Evolutionary conservation across 2,888 invertebrate species (phyloP).

Genomic region (Mesorhabditis spiculigera): DNA sequence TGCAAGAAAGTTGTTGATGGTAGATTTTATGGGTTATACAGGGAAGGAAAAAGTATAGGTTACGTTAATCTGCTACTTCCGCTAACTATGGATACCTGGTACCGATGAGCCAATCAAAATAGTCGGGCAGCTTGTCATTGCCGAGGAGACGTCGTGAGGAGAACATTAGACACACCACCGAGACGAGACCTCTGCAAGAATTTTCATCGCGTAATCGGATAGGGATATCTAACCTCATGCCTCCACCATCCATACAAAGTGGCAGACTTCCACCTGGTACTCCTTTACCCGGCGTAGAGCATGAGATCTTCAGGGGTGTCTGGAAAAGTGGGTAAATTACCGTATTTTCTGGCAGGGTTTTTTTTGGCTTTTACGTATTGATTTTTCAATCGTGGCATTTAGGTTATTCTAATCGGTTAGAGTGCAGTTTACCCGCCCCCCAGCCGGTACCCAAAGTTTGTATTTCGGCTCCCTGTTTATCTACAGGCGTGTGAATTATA

Average conservation of each 20-base stretch:
- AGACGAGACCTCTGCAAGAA: conserved; percentile 40
- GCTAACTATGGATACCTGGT: conserved; percentile 21
- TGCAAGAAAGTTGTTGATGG: conserved; percentile 11
- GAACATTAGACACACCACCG: conserved; percentile 48
- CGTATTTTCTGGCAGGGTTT: too few species aligned
- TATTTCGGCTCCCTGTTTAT: too few species aligned
- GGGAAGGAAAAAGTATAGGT: too few species aligned
- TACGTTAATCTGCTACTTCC: too few species aligned
- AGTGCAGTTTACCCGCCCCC: too few species aligned
- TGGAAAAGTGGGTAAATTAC: not conserved
- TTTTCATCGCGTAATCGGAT: not conserved
- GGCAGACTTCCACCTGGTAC: conserved; percentile 35
- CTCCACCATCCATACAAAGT: conserved; percentile 49
- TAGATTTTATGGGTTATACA: too few species aligned
- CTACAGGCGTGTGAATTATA: too few species aligned
- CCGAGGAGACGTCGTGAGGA: conserved; percentile 47
- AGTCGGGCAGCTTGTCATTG: conserved; percentile 39
- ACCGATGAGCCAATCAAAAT: conserved; percentile 52
- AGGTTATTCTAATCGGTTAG: too few species aligned
- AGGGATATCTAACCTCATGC: conserved; percentile 12
- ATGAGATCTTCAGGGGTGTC: conserved; percentile 29
- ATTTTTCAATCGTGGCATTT: too few species aligned
- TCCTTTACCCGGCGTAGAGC: conserved; percentile 20
- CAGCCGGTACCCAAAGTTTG: too few species aligned
- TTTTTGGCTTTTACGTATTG: too few species aligned